Evolutionary conservation across 2,113 vertebrate species (phyloP), one percentile per base, ranked within the genome.

Genomic region (Haemorhous mexicanus): DNA sequence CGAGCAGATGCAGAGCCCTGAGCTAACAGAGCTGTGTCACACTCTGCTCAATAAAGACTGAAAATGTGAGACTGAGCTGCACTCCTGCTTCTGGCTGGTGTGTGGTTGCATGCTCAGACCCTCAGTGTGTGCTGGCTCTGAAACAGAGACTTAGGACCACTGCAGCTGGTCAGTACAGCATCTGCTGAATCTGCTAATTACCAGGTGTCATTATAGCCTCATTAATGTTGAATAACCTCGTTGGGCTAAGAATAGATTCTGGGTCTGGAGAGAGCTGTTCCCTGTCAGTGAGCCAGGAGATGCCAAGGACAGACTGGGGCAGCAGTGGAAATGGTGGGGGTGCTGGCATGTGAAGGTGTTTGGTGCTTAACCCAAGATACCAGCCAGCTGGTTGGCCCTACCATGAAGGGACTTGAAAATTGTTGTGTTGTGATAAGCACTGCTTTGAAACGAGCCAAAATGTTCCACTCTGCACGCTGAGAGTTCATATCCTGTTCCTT

Each of bases 141-240:
- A 52, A 69, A 73, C 30, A 76, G 44, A 91, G 32, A 44, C 7
- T 37, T 32, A 4, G 4, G 79, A 13, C 49, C 26, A 4, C 67
- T 69, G 43, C 33, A 50, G 39, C 17, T 69, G 59, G 68, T 70
- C 74, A 61, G 30, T 33, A 44, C 35, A 67, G 41, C 61, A 24
- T 55, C 87, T 94, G 66, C 53, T 78, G 64, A 84, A 55, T 68
- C 41, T 52, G 72, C 46, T 84, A 41, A 83, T 76, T 88, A 44
- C 17, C 58, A 26, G 30, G 15, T 82, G 74, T 62, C 41, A 10
- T 55, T 56, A 47, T 85, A 27, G 24, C 37, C 35, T 87, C 55
- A 63, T 89, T 89, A 79, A 55, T 23, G 5, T 7, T 47, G 52
- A 84, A 35, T 81, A 84, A 50, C 33, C 47, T 87, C 6, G 1